These are phyloP conservation scores for Enteromius unitaeniatus DNA, from an alignment of 2,797 vertebrate species.

Conservation along the genomic window DNA sequence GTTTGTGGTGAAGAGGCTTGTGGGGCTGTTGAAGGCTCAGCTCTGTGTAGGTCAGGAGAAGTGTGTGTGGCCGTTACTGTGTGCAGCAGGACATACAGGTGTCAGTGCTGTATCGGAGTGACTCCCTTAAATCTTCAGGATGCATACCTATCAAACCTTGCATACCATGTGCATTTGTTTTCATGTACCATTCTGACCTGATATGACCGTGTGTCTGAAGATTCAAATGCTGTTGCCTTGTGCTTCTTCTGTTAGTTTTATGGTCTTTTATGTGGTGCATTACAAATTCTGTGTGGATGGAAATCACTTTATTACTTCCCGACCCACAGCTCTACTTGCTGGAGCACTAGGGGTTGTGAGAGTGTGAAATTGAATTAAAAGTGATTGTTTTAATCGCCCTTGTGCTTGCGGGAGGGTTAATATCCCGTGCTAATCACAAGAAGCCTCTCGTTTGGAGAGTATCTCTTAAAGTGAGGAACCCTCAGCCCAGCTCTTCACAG, in stretches of 20 bases:
- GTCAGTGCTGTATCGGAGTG: background rate
- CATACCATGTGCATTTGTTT: too few relatives aligned
- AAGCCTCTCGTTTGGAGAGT: constrained; percentile 77
- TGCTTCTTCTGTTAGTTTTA: background rate
- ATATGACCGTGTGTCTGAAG: background rate
- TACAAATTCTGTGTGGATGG: background rate
- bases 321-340: constrained; percentile 50
- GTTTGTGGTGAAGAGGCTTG: constrained; percentile 77
- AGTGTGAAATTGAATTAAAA: constrained; percentile 81
- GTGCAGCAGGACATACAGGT: background rate
- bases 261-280: background rate
- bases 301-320: background rate
- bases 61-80: constrained; percentile 47
- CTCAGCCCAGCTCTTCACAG: constrained; percentile 71
- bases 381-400: constrained; percentile 82
- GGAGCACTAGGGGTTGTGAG: constrained; percentile 34
- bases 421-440: constrained; percentile 79
- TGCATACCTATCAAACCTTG: too few relatives aligned
- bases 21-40: constrained; percentile 71
- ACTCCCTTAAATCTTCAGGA: background rate
- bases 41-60: constrained; percentile 82
- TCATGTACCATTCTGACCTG: background rate
- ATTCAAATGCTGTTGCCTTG: background rate
- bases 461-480: constrained; percentile 74
- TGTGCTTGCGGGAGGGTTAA: constrained; percentile 77